phyloP scores from a whole-genome alignment of 2,888 invertebrate species.

The Phortica magna region DNA sequence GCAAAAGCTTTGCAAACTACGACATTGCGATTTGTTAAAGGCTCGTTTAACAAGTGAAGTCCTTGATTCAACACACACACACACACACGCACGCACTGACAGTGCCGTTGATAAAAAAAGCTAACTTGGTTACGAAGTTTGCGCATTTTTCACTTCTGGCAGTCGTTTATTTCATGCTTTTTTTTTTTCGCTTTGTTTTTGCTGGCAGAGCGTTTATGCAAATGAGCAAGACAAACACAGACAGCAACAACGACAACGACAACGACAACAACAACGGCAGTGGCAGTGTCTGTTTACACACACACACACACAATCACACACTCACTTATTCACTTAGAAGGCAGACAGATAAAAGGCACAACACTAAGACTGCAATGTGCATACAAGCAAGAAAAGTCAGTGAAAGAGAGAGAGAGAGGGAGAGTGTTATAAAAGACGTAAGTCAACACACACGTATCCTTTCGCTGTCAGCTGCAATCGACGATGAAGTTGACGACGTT shows the following conservation, averaged over 20 bases:
- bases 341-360: slow-evolving; percentile 36
- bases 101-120: slow-evolving; percentile 68
- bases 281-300: slow-evolving; percentile 25
- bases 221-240: slow-evolving; percentile 60
- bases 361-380: slow-evolving; percentile 17
- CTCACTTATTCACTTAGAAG: slow-evolving; percentile 10
- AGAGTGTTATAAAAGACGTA: slow-evolving; percentile 7
- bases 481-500: background rate
- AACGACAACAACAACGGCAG: background rate
- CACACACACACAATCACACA: slow-evolving; percentile 51
- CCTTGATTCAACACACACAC: slow-evolving; percentile 25
- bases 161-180: background rate
- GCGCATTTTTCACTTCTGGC: slow-evolving; percentile 68
- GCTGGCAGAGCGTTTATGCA: slow-evolving; percentile 71
- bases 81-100: background rate
- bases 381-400: background rate
- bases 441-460: background rate
- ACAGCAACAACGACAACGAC: slow-evolving; percentile 23
- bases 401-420: background rate
- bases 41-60: slow-evolving; percentile 57
- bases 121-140: slow-evolving; percentile 73
- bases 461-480: slow-evolving; percentile 1
- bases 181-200: slow-evolving; percentile 37
- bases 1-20: slow-evolving; percentile 42
- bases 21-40: slow-evolving; percentile 65